Evolutionary conservation across 2,113 vertebrate genomes (phyloP).

Genomic region (Axis porcinus): DNA sequence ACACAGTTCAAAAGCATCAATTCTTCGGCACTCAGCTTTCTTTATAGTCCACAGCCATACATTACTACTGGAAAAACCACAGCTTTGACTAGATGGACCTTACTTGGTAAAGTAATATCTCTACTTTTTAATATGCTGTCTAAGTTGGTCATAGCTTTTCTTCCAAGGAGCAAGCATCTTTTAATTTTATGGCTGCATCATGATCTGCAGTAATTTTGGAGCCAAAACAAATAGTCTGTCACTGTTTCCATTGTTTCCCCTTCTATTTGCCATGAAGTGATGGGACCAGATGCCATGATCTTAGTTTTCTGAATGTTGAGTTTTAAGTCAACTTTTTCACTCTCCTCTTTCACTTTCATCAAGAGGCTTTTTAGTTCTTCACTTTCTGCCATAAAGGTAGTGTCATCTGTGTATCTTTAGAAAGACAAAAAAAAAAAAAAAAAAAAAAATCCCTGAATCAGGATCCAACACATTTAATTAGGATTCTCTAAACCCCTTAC

Average conservation of each 20-base stretch:
- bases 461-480: not conserved
- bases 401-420: not conserved
- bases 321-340: not conserved
- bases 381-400: not conserved
- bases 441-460: not conserved
- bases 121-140: not conserved
- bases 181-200: not conserved
- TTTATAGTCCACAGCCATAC: not conserved
- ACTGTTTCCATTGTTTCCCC: not conserved
- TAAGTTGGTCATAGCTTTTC: not conserved
- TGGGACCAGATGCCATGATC: not conserved
- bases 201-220: not conserved
- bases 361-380: not conserved
- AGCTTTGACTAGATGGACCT: not conserved
- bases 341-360: not conserved
- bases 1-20: not conserved
- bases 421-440: not conserved
- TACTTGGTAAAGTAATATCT: not conserved
- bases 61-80: not conserved
- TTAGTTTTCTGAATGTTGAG: not conserved
- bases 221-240: not conserved
- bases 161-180: not conserved
- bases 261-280: not conserved
- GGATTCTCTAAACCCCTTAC: not conserved
- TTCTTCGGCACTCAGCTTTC: fast-evolving